Conservation (phyloP, 1,140 invertebrate species). For the Panagrolaimus sp. region DNA sequence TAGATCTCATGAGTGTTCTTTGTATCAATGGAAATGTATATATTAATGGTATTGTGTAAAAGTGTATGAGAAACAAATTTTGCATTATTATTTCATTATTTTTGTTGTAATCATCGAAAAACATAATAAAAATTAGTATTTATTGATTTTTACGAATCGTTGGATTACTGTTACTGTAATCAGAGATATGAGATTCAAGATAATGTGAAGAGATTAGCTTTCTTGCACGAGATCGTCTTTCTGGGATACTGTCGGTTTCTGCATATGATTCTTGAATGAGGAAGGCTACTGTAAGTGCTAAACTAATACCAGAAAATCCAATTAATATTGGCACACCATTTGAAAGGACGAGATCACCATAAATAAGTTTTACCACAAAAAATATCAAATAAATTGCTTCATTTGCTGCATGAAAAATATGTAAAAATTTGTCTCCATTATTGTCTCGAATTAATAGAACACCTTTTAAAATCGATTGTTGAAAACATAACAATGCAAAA, state of each 20-base stretch:
- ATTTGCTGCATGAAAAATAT: slow-evolving; percentile 17
- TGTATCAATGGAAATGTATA: too few species aligned
- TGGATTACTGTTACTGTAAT: neutral
- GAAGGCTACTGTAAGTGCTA: neutral
- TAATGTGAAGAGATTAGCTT: slow-evolving; percentile 32
- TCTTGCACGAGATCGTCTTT: slow-evolving; percentile 13
- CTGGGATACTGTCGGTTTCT: neutral
- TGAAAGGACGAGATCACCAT: slow-evolving; percentile 3
- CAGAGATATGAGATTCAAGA: slow-evolving; percentile 19
- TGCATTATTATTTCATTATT: too few species aligned
- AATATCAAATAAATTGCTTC: neutral
- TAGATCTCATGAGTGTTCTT: too few species aligned
- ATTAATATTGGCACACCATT: neutral
- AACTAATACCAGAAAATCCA: neutral
- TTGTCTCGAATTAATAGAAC: slow-evolving; percentile 14
- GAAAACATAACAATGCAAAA: slow-evolving; percentile 10
- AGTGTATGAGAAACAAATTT: too few species aligned
- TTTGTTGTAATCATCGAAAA: too few species aligned
- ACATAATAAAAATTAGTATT: too few species aligned
- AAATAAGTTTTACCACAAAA: slow-evolving; percentile 17
- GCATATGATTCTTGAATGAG: slow-evolving; percentile 1
- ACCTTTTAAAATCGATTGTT: slow-evolving; percentile 20
- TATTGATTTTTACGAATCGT: too few species aligned
- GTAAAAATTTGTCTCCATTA: slow-evolving; percentile 15
- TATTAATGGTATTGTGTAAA: too few species aligned